Base-by-base conservation (phyloP, 2,797 vertebrate genomes). In the Lagodon rhomboides region DNA sequence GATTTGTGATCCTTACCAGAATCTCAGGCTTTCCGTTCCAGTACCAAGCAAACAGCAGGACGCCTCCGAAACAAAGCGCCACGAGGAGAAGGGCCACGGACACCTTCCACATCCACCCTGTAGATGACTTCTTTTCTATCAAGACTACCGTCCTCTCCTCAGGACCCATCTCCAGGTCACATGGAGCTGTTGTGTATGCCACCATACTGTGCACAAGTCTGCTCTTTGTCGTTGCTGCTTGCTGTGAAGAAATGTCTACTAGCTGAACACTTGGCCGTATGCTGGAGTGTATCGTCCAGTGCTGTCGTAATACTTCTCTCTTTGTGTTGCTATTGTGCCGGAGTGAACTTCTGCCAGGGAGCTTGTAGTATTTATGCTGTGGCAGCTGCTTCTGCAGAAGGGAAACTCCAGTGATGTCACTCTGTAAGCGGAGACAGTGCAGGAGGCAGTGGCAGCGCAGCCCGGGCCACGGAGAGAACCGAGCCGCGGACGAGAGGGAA, bases 401-500 rank as follows among this genome's bases (percentile, higher is more conserved):
- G 94, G 95, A 94, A 95, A 95, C 93, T 95, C 95, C 95, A 80
- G 89, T 95, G 95, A 95, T 95, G 95, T 96, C 92, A 96, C 91
- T 22, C 0, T 78, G 86, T 77, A 87, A 91, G 79, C 0, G 83
- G 89, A 91, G 90, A 87, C 77, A 79, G 71, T 58, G 90, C 81
- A 87, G 68, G 55, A 82, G 72, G 92, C 85, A 83, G 89, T 68
- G 27, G 77, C 55, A 68, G 83, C 85, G 85, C 38, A 10, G 17
- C 67, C 46, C 10, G 73, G 50, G 22, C 70, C 43, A 23, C 9
- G 75, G 84, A 88, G 87, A 68, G 80, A 72, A 63, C 62, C 22
- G 69, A 63, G 85, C 44, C 0, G 38, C 59, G 18, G 67, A 46
- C 20, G 53, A 12, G 79, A 77, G 74, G 92, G 91, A 93, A 94